Percentiles rank a stretch among this genome's conserved stretches.
phyloP scores from a whole-genome alignment of 2,113 vertebrate species.

The Okapia johnstoni region DNA sequence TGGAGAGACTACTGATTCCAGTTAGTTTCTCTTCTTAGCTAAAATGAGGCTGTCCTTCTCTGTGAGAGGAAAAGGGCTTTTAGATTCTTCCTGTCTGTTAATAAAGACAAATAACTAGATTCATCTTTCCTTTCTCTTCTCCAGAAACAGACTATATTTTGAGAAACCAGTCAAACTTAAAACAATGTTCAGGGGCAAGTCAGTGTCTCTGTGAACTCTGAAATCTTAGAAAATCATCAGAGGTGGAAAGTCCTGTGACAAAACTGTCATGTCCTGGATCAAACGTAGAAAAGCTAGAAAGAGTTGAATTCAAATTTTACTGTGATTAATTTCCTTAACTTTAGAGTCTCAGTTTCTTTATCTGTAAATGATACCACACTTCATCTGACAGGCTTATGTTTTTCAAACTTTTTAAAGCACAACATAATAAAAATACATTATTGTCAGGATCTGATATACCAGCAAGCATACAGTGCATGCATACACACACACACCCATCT shows the following conservation, averaged over 20 bases:
- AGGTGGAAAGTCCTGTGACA: neutral
- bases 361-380: neutral
- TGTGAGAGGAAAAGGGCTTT: neutral
- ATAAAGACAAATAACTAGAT: neutral
- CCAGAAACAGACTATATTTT: neutral
- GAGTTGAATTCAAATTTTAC: neutral
- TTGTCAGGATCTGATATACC: neutral
- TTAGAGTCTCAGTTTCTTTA: neutral
- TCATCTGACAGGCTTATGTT: neutral
- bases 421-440: neutral
- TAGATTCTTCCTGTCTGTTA: neutral
- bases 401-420: neutral
- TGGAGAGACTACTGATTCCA: neutral
- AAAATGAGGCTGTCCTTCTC: neutral
- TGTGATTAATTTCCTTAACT: neutral
- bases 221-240: neutral
- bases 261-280: neutral
- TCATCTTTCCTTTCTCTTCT: neutral
- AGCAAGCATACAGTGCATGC: accelerated
- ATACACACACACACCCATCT: neutral
- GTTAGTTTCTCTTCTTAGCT: neutral
- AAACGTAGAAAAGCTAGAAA: neutral
- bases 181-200: neutral
- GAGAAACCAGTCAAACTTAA: neutral
- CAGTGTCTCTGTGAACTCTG: neutral